Base-by-base conservation (phyloP, 2,797 vertebrate genomes). In the Thaleichthys pacificus region DNA sequence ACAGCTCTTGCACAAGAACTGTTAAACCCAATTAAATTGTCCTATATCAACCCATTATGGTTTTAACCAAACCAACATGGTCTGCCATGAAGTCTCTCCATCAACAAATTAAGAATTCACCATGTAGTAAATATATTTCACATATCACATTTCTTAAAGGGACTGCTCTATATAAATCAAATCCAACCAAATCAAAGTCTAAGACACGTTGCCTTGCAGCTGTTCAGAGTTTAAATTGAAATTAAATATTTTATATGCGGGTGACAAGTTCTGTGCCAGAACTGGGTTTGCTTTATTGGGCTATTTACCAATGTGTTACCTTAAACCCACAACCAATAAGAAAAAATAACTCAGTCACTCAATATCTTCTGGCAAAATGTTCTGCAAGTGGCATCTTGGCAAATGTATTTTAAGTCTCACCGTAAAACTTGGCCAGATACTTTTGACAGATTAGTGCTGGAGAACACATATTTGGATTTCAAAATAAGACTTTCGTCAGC, bases 91-190 rank as follows among this genome's bases (percentile, higher is more conserved):
- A 64, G 64, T 70, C 35, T 70, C 71, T 32, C 71, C 63, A 57
- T 42, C n/a, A 17, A 42, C 8, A 71, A 67, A 68, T 61, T 7
- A 66, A 57, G 21, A 56, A 35, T n/a, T 78, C 19, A 73, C 32
- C 49, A 66, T 24, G 38, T 32, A n/a, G 63, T 69, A 51, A 66
- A 74, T 68, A 60, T 70, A 1, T 7, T 63, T 56, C n/a, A n/a
- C n/a, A n/a, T n/a, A n/a, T 61, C 72, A 62, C 61, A 58, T 61
- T 61, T 62, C 65, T 74, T 69, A 24, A 38, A 73, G 73, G 73
- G 87, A 86, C 85, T 88, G 83, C 82, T 76, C 72, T 68, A 80
- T 73, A 81, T 88, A 84, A 81, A 88, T 75, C 15, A 72, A 81
- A 74, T 49, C 8, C 69, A 74, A 78, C 21, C 57, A 56, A 26